These are phyloP conservation scores for Ammospiza caudacuta DNA, from an alignment of 2,113 vertebrate species.

Conservation along the genomic window DNA sequence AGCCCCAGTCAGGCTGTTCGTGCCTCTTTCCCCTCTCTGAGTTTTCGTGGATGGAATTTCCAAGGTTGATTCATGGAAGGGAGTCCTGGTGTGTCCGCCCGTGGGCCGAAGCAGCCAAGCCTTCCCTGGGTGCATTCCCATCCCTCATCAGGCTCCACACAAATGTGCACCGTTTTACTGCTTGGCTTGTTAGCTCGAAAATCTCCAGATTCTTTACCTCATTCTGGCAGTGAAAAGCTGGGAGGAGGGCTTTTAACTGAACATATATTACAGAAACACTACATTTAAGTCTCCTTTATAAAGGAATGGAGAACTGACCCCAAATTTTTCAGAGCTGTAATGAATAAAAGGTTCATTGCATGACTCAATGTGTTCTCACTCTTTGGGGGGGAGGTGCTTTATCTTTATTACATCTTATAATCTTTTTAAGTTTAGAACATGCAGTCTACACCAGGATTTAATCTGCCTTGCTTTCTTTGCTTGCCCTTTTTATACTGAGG, in stretches of 20 bases:
- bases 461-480: neutral
- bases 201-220: slow-evolving; percentile 46
- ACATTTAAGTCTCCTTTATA: neutral
- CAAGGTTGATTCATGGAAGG: neutral
- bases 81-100: neutral
- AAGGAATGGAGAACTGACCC: neutral
- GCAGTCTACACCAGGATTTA: neutral
- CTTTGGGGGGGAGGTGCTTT: neutral
- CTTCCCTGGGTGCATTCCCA: neutral
- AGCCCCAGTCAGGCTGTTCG: slow-evolving; percentile 1
- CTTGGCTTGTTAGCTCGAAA: slow-evolving; percentile 1
- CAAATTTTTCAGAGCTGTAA: neutral
- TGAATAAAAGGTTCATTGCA: neutral
- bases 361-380: neutral
- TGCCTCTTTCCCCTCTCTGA: neutral
- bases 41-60: neutral
- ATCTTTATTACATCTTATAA: neutral
- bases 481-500: neutral
- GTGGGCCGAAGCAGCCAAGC: neutral
- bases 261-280: neutral
- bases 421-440: neutral
- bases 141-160: neutral
- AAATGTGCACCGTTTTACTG: slow-evolving; percentile 10
- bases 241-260: slow-evolving; percentile 46
- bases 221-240: slow-evolving; percentile 29